Percentiles rank a stretch among this genome's conserved stretches.
Evolutionary conservation across 1,140 invertebrate species (phyloP).

Genomic region (Parapsyche elsis): DNA sequence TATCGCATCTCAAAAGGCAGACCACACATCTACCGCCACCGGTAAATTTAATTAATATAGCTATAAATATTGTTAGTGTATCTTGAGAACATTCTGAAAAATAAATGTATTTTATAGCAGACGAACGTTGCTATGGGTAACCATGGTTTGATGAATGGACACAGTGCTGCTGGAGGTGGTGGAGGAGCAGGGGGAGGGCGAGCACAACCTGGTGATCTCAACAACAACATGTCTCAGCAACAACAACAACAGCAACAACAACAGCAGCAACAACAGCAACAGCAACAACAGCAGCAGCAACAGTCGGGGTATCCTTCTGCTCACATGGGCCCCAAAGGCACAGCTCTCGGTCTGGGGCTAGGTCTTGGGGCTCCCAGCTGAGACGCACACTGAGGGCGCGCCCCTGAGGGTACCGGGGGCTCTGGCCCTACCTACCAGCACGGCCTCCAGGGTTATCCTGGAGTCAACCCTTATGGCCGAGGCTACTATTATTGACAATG

Average conservation of each 20-base stretch:
- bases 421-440: constrained; percentile 15
- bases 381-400: constrained; percentile 62
- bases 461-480: constrained; percentile 11
- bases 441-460: constrained; percentile 13
- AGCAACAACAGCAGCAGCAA: constrained; percentile 30
- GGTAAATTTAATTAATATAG: constrained; percentile 38
- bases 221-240: constrained; percentile 67
- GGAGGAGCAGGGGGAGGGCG: constrained; percentile 54
- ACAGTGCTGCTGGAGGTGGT: constrained; percentile 32
- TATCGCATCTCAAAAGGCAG: constrained; percentile 89
- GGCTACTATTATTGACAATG: constrained; percentile 42
- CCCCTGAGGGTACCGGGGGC: constrained; percentile 59
- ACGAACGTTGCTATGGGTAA: constrained; percentile 62
- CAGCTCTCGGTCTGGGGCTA: constrained; percentile 56
- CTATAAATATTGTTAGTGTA: background rate
- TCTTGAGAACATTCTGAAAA: background rate
- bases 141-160: constrained; percentile 64
- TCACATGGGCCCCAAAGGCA: constrained; percentile 62
- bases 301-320: constrained; percentile 39
- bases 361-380: constrained; percentile 67
- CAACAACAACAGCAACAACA: constrained; percentile 32
- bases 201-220: constrained; percentile 63
- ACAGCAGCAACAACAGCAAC: constrained; percentile 63
- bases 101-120: constrained; percentile 58
- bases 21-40: constrained; percentile 70